phyloP scores from a whole-genome alignment of 2,113 vertebrate genomes.

The Hippocampus guttulatus region DNA sequence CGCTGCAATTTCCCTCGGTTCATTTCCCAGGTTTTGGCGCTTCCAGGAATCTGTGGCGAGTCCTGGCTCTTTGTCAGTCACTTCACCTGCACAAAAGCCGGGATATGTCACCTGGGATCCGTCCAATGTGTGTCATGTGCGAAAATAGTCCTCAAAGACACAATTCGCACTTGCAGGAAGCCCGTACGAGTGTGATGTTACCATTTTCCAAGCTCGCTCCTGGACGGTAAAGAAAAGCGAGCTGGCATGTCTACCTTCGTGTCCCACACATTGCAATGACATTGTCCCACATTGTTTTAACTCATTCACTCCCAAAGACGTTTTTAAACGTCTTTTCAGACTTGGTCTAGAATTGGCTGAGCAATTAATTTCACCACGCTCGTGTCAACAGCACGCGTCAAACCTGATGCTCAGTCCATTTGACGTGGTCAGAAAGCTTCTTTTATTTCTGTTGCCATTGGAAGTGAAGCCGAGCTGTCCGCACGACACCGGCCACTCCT shows the following conservation, averaged over 20 bases:
- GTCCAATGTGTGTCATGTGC: conserved; percentile 8
- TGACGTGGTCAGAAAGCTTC: too few species aligned
- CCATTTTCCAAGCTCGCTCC: too few species aligned
- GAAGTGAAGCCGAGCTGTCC: background rate
- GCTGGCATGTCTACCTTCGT: too few species aligned
- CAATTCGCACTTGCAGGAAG: background rate
- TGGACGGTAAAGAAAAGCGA: too few species aligned
- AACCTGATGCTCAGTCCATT: too few species aligned
- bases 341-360: too few species aligned
- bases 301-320: too few species aligned
- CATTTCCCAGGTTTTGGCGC: background rate
- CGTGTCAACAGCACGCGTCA: too few species aligned
- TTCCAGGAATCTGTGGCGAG: background rate
- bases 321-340: too few species aligned
- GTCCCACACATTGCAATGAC: too few species aligned
- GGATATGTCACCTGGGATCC: background rate
- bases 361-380: too few species aligned
- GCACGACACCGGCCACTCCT: background rate
- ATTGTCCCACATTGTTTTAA: too few species aligned
- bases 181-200: background rate
- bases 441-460: background rate
- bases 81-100: background rate
- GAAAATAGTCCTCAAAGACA: conserved; percentile 15
- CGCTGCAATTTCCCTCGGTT: background rate
- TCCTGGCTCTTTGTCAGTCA: conserved; percentile 1